phyloP scores from a whole-genome alignment of 1,140 invertebrate genomes.

The Zaprionus capensis region DNA sequence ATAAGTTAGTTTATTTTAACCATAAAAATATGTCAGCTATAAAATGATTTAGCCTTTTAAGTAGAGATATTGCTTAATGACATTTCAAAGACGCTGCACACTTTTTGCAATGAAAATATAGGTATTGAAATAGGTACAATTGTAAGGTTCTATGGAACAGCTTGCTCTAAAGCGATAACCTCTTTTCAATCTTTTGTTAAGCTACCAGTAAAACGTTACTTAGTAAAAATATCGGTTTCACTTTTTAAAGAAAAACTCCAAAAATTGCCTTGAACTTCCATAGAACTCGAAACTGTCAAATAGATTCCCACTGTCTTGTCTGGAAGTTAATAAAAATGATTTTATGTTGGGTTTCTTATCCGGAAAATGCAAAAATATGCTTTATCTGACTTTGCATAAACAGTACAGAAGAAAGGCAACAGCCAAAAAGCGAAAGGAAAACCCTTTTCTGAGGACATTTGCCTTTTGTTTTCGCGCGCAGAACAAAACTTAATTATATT shows the following conservation, averaged over 20 bases:
- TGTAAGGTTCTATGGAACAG: no score
- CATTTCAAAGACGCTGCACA: no score
- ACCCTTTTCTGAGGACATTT: constrained; percentile 13
- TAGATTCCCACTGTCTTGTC: not conserved
- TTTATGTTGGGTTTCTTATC: not conserved
- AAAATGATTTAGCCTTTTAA: no score
- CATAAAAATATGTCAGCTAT: no score
- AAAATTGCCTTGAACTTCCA: not conserved
- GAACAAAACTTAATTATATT: constrained; percentile 73
- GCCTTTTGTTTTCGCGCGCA: constrained; percentile 36
- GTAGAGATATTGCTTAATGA: no score
- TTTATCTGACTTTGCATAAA: constrained; percentile 19
- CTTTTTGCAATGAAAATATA: no score
- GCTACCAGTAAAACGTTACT: no score
- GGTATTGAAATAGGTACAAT: no score
- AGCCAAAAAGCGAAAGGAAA: constrained; percentile 12
- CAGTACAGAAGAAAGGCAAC: constrained; percentile 8
- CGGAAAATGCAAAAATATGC: constrained; percentile 20
- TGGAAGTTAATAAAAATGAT: constrained; percentile 7
- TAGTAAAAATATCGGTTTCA: no score
- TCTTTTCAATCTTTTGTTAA: no score
- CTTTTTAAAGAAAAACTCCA: not conserved
- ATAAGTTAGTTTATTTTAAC: no score
- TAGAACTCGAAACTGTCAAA: not conserved
- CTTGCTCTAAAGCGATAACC: not conserved